Evolutionary conservation across 2,797 vertebrate genomes (phyloP).

Genomic region (Decapterus maruadsi): DNA sequence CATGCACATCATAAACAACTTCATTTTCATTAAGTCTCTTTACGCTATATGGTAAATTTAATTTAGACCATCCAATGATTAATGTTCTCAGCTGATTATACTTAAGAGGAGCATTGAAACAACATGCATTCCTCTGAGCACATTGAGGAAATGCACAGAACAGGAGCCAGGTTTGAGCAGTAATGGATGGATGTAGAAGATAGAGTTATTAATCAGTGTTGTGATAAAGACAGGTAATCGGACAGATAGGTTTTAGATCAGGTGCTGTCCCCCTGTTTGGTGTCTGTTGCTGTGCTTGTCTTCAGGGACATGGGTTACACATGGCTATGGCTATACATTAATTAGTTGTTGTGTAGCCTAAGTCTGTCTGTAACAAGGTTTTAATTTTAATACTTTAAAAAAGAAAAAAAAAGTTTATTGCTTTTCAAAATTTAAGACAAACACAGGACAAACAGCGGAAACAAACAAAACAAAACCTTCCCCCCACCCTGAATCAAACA

Average conservation of each 20-base stretch:
- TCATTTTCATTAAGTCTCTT: constrained; percentile 79
- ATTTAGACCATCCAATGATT: constrained; percentile 71
- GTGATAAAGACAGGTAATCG: neutral
- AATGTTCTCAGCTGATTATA: constrained; percentile 63
- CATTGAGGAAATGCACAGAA: constrained; percentile 7
- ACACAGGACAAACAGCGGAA: no score
- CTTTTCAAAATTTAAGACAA: no score
- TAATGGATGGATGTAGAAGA: neutral
- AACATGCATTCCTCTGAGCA: constrained; percentile 25
- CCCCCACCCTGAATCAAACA: no score
- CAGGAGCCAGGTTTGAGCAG: constrained; percentile 13
- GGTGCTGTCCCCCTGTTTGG: no score
- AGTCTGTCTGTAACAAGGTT: no score
- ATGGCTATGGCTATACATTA: no score
- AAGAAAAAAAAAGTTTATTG: no score
- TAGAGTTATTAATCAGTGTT: constrained; percentile 4
- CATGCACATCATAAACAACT: constrained; percentile 79
- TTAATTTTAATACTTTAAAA: neutral
- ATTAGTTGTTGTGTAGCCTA: no score
- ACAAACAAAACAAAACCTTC: no score
- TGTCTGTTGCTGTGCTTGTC: no score
- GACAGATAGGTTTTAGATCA: no score
- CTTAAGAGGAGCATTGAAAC: constrained; percentile 48
- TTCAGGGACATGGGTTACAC: no score
- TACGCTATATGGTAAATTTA: constrained; percentile 72